phyloP scores from a whole-genome alignment of 2,888 invertebrate genomes.

The Patella caerulea region DNA sequence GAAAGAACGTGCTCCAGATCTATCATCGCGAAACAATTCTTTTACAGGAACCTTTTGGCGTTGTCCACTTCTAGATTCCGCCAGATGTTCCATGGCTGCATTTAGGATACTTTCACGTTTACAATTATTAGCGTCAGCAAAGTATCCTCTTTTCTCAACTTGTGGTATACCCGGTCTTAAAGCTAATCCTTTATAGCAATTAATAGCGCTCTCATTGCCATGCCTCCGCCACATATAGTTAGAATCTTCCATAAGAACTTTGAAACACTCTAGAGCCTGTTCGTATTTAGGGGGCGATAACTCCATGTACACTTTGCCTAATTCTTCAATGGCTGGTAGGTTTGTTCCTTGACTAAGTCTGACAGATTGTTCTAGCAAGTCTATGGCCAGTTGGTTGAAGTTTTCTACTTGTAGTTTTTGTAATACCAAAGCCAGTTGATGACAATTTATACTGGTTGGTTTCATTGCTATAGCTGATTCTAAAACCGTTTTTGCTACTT shows the following conservation, averaged over 20 bases:
- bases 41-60: background rate
- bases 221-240: too few species aligned
- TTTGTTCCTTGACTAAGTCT: background rate
- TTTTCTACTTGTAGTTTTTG: background rate
- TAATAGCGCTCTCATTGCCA: background rate
- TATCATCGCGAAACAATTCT: background rate
- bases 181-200: background rate
- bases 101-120: background rate
- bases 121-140: background rate
- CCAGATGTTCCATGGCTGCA: background rate
- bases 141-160: background rate
- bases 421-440: background rate
- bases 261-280: background rate
- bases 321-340: background rate
- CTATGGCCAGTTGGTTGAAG: background rate
- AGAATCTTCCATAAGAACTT: background rate
- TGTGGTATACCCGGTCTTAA: background rate
- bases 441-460: background rate
- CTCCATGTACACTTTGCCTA: background rate
- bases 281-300: background rate
- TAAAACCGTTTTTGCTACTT: background rate
- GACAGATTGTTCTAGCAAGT: background rate
- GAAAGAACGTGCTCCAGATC: background rate
- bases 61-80: background rate
- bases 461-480: background rate